Conservation (phyloP, 2,797 vertebrate genomes). For the Ctenosaura bakeri region DNA sequence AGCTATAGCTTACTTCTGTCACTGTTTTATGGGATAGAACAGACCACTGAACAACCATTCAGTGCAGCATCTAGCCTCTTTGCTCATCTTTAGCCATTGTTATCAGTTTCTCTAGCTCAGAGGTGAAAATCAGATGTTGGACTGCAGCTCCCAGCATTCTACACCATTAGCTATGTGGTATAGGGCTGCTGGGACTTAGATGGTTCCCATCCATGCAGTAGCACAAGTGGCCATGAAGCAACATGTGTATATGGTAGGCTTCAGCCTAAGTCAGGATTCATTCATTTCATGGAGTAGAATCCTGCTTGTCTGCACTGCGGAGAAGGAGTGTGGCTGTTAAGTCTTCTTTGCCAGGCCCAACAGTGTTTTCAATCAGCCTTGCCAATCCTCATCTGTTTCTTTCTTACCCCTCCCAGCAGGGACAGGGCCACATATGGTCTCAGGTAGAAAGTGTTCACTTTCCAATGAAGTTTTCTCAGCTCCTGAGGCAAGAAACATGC, state of each 20-base stretch:
- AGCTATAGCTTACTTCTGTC: no score
- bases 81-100: no score
- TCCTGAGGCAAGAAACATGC: no score
- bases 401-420: background rate
- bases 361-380: background rate
- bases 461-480: background rate
- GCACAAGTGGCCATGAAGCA: background rate
- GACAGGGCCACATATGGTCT: background rate
- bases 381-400: background rate
- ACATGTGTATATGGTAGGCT: background rate
- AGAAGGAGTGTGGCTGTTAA: background rate
- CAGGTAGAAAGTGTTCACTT: background rate
- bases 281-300: background rate
- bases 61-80: background rate
- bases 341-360: background rate
- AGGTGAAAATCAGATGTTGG: no score
- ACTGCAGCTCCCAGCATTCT: no score
- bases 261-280: background rate
- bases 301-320: no score
- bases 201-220: background rate
- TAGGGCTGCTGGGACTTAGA: no score
- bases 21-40: background rate
- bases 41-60: background rate
- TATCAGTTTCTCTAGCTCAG: no score
- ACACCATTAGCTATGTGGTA: no score